Percentiles rank a stretch among this genome's conserved stretches.
Conservation (phyloP, 2,113 vertebrate species). For the Onychostoma macrolepis region DNA sequence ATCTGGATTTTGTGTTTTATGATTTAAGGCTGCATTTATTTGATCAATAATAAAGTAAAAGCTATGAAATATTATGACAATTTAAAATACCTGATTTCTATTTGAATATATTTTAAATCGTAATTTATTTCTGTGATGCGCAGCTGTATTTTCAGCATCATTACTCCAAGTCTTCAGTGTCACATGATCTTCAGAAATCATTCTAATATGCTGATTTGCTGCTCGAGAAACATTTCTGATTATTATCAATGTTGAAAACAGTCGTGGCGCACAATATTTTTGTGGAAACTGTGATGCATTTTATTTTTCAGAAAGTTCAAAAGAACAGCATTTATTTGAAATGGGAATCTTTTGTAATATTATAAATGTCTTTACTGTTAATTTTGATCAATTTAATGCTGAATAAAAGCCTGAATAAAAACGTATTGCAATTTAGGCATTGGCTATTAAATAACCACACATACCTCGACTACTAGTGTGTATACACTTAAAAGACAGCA, state of each 20-base stretch:
- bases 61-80: neutral
- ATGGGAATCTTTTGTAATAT: neutral
- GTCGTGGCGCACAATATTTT: too few relatives aligned
- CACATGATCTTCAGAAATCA: neutral
- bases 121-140: neutral
- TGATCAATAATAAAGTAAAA: neutral
- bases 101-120: neutral
- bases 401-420: neutral
- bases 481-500: neutral
- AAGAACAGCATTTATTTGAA: neutral
- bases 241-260: neutral
- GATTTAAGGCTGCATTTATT: neutral
- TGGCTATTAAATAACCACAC: neutral
- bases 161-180: neutral
- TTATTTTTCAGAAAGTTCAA: neutral
- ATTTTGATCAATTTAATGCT: neutral
- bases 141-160: neutral
- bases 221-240: neutral
- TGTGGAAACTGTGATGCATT: too few relatives aligned
- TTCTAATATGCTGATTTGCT: neutral
- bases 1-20: too few relatives aligned
- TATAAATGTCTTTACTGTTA: neutral
- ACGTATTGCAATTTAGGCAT: neutral
- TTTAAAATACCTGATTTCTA: rapidly evolving
- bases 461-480: neutral